Percentiles rank a stretch among this genome's conserved stretches.
These are phyloP conservation scores for Physocephala rufipes DNA, from an alignment of 2,888 invertebrate genomes.

Conservation along the genomic window DNA sequence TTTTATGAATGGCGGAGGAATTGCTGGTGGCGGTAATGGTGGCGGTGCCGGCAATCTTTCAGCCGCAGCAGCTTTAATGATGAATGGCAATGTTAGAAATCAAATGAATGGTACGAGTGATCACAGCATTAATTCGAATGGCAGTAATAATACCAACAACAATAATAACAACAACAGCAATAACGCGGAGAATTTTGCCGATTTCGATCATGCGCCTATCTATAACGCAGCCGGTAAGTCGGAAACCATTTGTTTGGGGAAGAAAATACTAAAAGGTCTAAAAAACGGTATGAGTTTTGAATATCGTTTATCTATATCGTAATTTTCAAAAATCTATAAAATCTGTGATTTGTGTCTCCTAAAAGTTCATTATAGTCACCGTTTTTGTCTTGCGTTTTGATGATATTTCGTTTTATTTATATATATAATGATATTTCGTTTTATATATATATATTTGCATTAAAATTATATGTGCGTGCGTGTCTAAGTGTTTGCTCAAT, in stretches of 20 bases:
- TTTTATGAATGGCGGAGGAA: conserved; percentile 47
- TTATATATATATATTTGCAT: too few species aligned
- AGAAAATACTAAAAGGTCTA: too few species aligned
- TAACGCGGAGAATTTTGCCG: conserved; percentile 70
- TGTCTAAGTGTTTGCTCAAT: too few species aligned
- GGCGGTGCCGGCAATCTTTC: conserved; percentile 35
- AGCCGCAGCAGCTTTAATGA: conserved; percentile 31
- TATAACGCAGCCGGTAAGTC: conserved; percentile 70
- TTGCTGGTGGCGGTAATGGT: conserved; percentile 33
- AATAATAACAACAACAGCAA: conserved; percentile 52
- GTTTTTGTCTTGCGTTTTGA: too few species aligned
- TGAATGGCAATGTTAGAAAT: conserved; percentile 37
- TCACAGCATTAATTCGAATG: conserved; percentile 36
- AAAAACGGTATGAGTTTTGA: too few species aligned
- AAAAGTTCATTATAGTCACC: too few species aligned
- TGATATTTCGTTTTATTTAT: too few species aligned
- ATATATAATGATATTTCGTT: too few species aligned
- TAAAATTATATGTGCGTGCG: too few species aligned
- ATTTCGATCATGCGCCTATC: conserved; percentile 78
- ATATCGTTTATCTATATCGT: too few species aligned
- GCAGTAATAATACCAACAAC: conserved; percentile 36
- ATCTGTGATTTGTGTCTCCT: too few species aligned
- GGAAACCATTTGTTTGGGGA: conserved; percentile 2
- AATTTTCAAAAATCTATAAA: too few species aligned
- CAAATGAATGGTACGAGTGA: conserved; percentile 34